phyloP scores from a whole-genome alignment of 2,113 vertebrate species.

The Apteryx mantelli region DNA sequence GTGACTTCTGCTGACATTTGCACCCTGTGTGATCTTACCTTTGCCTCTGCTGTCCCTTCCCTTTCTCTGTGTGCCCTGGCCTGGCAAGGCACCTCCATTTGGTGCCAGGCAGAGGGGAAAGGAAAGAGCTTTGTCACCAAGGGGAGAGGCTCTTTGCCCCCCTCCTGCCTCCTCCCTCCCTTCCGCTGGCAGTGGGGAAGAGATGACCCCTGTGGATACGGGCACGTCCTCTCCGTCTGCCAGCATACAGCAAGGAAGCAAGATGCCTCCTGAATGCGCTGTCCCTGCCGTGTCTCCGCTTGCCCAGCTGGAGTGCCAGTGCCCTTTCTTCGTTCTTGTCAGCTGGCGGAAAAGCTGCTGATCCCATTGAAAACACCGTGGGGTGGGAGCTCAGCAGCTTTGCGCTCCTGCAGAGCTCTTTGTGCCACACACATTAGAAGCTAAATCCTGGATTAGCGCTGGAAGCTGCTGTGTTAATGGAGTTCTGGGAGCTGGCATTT shows the following conservation, averaged over 20 bases:
- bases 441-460: slow-evolving; percentile 71
- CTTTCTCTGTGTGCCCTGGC: background rate
- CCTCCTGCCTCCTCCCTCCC: background rate
- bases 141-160: background rate
- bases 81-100: background rate
- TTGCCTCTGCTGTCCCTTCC: background rate
- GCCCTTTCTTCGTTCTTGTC: slow-evolving; percentile 63
- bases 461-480: slow-evolving; percentile 46
- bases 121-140: background rate
- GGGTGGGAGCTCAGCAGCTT: slow-evolving; percentile 42
- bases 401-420: slow-evolving; percentile 30
- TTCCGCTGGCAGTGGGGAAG: background rate
- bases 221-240: background rate
- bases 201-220: background rate
- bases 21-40: background rate
- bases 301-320: background rate
- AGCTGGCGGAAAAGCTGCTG: slow-evolving; percentile 37
- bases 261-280: background rate
- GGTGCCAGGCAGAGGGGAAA: background rate
- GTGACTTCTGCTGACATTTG: background rate
- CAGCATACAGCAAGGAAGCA: background rate
- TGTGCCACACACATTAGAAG: background rate
- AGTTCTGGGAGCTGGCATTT: background rate
- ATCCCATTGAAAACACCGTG: background rate
- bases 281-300: background rate